These are phyloP conservation scores for Aromia moschata DNA, from an alignment of 2,888 invertebrate species.

Conservation along the genomic window DNA sequence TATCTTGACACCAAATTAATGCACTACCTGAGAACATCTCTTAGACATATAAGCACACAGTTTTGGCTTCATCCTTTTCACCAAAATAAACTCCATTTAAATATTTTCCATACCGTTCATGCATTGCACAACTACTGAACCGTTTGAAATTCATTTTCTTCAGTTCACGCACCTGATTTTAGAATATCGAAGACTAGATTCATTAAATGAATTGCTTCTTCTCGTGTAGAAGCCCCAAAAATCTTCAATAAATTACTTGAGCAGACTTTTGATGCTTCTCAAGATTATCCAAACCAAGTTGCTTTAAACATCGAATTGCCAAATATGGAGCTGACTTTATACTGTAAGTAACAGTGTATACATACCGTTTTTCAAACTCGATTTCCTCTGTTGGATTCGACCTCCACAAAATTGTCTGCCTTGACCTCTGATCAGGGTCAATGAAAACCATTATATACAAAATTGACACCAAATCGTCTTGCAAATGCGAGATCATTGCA, in stretches of 20 bases:
- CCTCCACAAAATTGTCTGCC: constrained; percentile 23
- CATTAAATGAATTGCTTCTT: constrained; percentile 16
- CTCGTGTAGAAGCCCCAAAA: constrained; percentile 6
- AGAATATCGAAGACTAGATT: constrained; percentile 3
- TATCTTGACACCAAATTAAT: constrained; percentile 17
- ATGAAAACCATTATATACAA: constrained; percentile 6
- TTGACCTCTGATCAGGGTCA: background rate
- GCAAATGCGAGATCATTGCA: constrained; percentile 14
- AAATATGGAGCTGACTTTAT: constrained; percentile 20
- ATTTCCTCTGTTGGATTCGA: constrained; percentile 1
- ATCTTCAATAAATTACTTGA: constrained; percentile 12
- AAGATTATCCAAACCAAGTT: constrained; percentile 11
- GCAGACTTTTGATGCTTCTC: constrained; percentile 5
- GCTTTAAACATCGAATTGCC: constrained; percentile 23
- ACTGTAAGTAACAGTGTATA: constrained; percentile 17
- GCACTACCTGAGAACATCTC: constrained; percentile 23
- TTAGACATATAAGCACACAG: constrained; percentile 24
- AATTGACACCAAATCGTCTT: constrained; percentile 21
- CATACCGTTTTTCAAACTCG: constrained; percentile 4
- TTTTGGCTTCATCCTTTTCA: constrained; percentile 23
- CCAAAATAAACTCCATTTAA: constrained; percentile 1
- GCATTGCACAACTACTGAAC: constrained; percentile 1
- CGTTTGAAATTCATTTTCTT: constrained; percentile 21
- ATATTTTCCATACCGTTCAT: background rate
- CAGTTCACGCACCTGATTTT: constrained; percentile 14